phyloP scores from a whole-genome alignment of 2,797 vertebrate species.

The Masticophis lateralis region DNA sequence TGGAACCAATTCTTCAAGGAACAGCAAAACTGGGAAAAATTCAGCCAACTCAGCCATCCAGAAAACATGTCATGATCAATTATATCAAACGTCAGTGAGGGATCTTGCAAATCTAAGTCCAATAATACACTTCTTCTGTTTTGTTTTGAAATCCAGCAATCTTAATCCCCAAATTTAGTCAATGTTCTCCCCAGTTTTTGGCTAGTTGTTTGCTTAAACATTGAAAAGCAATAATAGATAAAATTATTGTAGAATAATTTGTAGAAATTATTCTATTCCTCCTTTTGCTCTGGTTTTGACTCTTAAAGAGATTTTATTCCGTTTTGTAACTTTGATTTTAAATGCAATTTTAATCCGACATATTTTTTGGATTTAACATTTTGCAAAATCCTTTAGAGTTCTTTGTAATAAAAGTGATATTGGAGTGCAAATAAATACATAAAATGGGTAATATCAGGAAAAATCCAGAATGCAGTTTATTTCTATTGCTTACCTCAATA shows the following conservation, averaged over 20 bases:
- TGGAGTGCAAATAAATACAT: not conserved
- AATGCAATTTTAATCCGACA: not conserved
- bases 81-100: not conserved
- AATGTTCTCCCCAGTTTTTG: not conserved
- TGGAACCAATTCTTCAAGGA: not conserved
- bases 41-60: no score
- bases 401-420: not conserved
- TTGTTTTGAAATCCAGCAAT: not conserved
- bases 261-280: not conserved
- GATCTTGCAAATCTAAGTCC: not conserved
- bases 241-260: slow-evolving; percentile 13
- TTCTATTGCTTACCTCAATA: not conserved
- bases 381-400: not conserved
- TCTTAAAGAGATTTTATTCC: not conserved
- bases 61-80: not conserved
- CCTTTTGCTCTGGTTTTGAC: not conserved
- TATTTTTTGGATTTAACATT: not conserved
- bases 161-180: not conserved
- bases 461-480: not conserved
- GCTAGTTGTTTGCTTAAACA: not conserved
- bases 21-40: not conserved
- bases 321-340: not conserved
- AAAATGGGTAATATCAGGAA: not conserved
- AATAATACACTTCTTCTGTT: not conserved
- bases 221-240: slow-evolving; percentile 17